A percentile compares a stretch with the other conserved stretches of the same genome.
Evolutionary conservation across 2,888 invertebrate species (phyloP).

Genomic region (Amphimallon solstitiale): DNA sequence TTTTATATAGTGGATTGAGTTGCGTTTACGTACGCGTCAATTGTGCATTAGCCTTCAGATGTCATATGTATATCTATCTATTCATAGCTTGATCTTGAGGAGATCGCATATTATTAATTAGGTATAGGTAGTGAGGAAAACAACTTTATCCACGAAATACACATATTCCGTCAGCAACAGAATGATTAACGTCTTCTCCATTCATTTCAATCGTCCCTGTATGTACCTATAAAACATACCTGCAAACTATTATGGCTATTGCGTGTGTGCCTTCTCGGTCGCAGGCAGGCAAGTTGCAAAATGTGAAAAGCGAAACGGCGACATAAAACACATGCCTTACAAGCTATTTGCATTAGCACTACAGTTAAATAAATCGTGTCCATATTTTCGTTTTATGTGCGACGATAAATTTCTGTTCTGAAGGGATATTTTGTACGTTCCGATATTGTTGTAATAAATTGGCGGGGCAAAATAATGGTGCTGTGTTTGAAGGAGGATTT

Average conservation of each 20-base stretch:
- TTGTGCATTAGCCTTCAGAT: too few species aligned
- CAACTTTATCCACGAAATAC: too few species aligned
- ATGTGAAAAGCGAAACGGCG: slow-evolving; percentile 7
- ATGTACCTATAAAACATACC: neutral
- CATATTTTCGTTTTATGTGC: slow-evolving; percentile 1
- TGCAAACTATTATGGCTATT: neutral
- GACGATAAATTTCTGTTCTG: neutral
- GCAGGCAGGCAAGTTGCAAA: slow-evolving; percentile 1
- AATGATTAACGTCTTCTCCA: too few species aligned
- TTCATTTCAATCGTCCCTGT: too few species aligned
- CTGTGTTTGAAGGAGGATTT: neutral
- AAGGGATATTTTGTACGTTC: slow-evolving; percentile 6
- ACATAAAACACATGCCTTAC: slow-evolving; percentile 11
- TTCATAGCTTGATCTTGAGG: too few species aligned
- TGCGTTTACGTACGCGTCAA: too few species aligned
- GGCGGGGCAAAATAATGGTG: neutral
- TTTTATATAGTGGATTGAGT: too few species aligned
- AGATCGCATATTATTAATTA: too few species aligned
- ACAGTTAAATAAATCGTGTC: slow-evolving; percentile 4
- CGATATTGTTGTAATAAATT: slow-evolving; percentile 9
- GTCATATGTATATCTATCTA: too few species aligned
- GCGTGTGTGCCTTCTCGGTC: neutral
- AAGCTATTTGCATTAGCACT: slow-evolving; percentile 8
- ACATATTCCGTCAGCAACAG: too few species aligned
- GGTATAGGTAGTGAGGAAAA: too few species aligned